Percentiles rank a stretch among this genome's conserved stretches.
Conservation (phyloP, 1,140 invertebrate species). For the Drosophila nasuta region DNA sequence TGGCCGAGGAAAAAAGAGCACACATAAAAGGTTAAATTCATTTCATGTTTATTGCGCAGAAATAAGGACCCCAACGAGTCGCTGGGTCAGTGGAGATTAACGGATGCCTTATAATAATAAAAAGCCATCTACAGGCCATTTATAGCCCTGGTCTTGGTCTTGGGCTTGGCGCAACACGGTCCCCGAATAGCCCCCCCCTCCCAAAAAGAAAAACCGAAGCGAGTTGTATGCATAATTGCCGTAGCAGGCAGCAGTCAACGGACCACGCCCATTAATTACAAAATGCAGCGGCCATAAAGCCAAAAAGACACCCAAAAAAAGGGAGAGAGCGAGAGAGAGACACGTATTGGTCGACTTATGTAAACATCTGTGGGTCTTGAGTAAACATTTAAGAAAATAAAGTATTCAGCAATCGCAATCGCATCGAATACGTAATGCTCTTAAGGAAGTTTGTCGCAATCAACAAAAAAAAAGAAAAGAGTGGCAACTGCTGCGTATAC, state of each 20-base stretch:
- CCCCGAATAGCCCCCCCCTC: conserved; percentile 48
- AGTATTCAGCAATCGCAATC: conserved; percentile 8
- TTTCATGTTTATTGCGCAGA: conserved; percentile 55
- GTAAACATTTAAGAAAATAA: conserved; percentile 45
- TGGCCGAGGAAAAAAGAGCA: conserved; percentile 8
- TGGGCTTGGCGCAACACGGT: conserved; percentile 48
- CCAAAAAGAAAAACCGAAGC: conserved; percentile 23
- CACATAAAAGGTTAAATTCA: conserved; percentile 67
- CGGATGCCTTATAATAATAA: conserved; percentile 38
- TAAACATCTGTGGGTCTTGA: conserved; percentile 35
- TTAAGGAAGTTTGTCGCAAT: background rate
- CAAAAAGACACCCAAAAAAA: conserved; percentile 29
- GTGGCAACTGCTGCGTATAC: background rate
- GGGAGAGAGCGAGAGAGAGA: background rate
- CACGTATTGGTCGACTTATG: conserved; percentile 13
- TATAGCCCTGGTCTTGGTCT: conserved; percentile 16
- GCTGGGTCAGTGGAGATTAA: conserved; percentile 50
- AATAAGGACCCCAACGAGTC: conserved; percentile 30
- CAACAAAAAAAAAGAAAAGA: background rate
- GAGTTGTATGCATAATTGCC: conserved; percentile 60
- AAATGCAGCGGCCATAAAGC: conserved; percentile 65
- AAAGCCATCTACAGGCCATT: conserved; percentile 55
- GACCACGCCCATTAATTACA: conserved; percentile 58
- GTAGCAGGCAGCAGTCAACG: conserved; percentile 2
- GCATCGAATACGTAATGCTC: conserved; percentile 21